These are phyloP conservation scores for Drosophila greeni DNA, from an alignment of 2,888 invertebrate genomes.

Conservation along the genomic window DNA sequence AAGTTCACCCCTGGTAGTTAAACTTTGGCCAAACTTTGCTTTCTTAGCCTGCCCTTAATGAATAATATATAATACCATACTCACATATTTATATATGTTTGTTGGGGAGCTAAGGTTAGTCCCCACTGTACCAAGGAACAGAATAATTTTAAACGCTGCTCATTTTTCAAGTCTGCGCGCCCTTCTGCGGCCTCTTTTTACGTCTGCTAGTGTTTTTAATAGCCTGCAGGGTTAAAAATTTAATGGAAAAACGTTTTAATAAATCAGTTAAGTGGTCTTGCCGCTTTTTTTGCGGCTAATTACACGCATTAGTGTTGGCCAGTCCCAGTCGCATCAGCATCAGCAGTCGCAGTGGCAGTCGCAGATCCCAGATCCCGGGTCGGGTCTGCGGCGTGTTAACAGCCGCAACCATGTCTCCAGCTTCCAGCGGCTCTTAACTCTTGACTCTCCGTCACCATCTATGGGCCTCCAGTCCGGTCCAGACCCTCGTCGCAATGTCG, in stretches of 20 bases:
- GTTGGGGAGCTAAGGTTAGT: too few relatives aligned
- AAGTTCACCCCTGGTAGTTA: slow-evolving; percentile 18
- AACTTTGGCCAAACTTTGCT: slow-evolving; percentile 6
- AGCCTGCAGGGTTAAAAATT: slow-evolving; percentile 74
- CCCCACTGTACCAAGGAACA: slow-evolving; percentile 49
- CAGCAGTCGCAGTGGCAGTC: not conserved
- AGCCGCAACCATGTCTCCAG: slow-evolving; percentile 48
- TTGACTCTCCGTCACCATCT: slow-evolving; percentile 7
- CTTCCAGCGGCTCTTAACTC: slow-evolving; percentile 18
- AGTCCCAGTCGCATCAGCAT: slow-evolving; percentile 28
- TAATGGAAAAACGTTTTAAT: slow-evolving; percentile 75
- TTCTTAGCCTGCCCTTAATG: slow-evolving; percentile 1
- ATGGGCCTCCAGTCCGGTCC: slow-evolving; percentile 2
- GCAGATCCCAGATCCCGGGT: slow-evolving; percentile 32
- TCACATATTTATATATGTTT: slow-evolving; percentile 3
- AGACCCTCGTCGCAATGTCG: slow-evolving; percentile 42
- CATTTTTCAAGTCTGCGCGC: slow-evolving; percentile 68
- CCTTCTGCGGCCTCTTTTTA: slow-evolving; percentile 49
- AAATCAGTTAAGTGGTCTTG: slow-evolving; percentile 74
- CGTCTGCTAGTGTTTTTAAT: slow-evolving; percentile 63
- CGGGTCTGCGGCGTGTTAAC: slow-evolving; percentile 53
- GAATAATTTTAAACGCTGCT: slow-evolving; percentile 69
- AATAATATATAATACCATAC: slow-evolving; percentile 11
- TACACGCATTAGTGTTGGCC: slow-evolving; percentile 73
- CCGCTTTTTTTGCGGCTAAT: slow-evolving; percentile 74